Evolutionary conservation across 2,113 vertebrate genomes (phyloP).

Genomic region (Anthoscopus minutus): DNA sequence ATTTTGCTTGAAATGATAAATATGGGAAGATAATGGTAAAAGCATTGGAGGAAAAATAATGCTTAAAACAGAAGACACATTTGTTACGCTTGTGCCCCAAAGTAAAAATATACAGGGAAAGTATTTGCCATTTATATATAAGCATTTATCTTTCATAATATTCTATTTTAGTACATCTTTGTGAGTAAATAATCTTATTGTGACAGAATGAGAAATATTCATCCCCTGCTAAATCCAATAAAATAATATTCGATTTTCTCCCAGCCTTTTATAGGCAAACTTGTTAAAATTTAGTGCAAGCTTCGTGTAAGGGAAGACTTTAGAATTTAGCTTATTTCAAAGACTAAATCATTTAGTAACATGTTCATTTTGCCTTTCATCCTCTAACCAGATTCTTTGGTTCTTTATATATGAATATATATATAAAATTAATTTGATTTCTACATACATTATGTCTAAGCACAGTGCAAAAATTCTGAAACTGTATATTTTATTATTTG

Average conservation of each 20-base stretch:
- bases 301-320: background rate
- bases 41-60: background rate
- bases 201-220: slow-evolving; percentile 46
- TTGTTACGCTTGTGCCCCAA: background rate
- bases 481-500: background rate
- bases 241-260: background rate
- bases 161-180: slow-evolving; percentile 15
- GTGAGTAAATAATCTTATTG: slow-evolving; percentile 11
- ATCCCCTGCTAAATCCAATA: slow-evolving; percentile 31
- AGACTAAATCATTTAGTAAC: background rate
- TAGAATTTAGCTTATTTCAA: background rate
- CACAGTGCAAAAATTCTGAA: background rate
- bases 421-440: background rate
- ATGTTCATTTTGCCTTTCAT: background rate
- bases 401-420: background rate
- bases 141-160: slow-evolving; percentile 16
- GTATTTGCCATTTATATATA: background rate
- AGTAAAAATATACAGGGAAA: background rate
- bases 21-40: background rate
- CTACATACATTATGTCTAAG: background rate
- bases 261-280: background rate
- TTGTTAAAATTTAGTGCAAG: background rate
- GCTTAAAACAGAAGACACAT: background rate
- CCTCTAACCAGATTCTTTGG: background rate
- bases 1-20: background rate